phyloP scores from a whole-genome alignment of 2,113 vertebrate species.

The Hyperopisus bebe region DNA sequence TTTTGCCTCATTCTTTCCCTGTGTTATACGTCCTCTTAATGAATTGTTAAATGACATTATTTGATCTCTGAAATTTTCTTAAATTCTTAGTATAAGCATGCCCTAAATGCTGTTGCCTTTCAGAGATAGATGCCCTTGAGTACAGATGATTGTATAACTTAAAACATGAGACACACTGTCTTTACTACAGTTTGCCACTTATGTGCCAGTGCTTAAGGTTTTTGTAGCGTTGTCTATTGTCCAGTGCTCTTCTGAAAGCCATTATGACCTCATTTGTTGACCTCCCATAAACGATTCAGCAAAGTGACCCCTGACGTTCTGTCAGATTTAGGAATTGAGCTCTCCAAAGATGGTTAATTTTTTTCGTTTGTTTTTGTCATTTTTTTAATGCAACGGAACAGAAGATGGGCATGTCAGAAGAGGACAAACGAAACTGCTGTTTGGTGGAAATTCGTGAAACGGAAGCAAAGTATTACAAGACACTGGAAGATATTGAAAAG shows the following conservation, averaged over 20 bases:
- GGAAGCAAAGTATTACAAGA: constrained; percentile 93
- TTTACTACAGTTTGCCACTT: neutral
- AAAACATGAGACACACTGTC: neutral
- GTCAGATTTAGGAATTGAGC: neutral
- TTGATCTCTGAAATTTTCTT: neutral
- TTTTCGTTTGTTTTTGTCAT: neutral
- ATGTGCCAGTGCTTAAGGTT: neutral
- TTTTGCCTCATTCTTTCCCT: neutral
- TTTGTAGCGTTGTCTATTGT: neutral
- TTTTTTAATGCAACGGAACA: constrained; percentile 33
- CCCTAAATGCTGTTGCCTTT: neutral
- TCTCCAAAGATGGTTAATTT: neutral
- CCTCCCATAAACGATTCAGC: neutral
- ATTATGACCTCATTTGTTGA: neutral
- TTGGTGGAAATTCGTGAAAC: constrained; percentile 93
- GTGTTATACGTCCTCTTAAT: neutral
- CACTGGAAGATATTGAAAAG: constrained; percentile 92
- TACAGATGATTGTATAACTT: neutral
- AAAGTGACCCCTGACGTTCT: neutral
- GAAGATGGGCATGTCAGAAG: constrained; percentile 98
- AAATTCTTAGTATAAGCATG: neutral
- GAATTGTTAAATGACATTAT: neutral
- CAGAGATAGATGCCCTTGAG: neutral
- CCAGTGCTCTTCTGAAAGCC: neutral
- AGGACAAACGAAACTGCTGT: constrained; percentile 94